Evolutionary conservation across 2,888 invertebrate genomes (phyloP).

Genomic region (Apamea sordens): DNA sequence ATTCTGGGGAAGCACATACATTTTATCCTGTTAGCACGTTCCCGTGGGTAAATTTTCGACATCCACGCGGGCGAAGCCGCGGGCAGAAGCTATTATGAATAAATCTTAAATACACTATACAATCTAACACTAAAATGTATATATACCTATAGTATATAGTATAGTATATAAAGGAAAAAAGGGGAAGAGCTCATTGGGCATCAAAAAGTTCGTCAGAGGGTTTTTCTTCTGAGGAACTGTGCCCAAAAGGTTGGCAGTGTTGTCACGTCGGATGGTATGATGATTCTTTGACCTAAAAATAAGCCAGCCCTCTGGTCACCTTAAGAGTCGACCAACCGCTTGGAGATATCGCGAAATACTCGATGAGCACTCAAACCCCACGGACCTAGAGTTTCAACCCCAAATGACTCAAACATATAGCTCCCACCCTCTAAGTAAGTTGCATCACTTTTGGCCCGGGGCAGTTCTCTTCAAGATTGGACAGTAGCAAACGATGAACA

Average conservation of each 20-base stretch:
- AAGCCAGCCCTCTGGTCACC: neutral
- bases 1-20: too few species aligned
- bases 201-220: neutral
- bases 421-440: neutral
- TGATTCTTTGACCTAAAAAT: neutral
- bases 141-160: neutral
- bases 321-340: neutral
- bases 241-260: neutral
- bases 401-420: neutral
- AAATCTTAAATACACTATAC: neutral
- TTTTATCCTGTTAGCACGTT: too few species aligned
- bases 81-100: too few species aligned
- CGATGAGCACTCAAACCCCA: neutral
- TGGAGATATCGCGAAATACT: neutral
- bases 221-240: neutral
- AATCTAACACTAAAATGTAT: neutral
- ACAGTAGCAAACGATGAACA: conserved; percentile 11
- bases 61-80: too few species aligned
- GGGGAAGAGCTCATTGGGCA: neutral
- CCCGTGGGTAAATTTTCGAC: too few species aligned
- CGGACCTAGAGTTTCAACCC: neutral
- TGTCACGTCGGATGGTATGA: neutral
- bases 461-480: conserved; percentile 7
- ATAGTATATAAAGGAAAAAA: neutral
- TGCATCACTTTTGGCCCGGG: neutral